Evolutionary conservation across 2,888 invertebrate species (phyloP), one percentile per base, ranked within the genome.

Genomic region (Sarcophaga subvicina): DNA sequence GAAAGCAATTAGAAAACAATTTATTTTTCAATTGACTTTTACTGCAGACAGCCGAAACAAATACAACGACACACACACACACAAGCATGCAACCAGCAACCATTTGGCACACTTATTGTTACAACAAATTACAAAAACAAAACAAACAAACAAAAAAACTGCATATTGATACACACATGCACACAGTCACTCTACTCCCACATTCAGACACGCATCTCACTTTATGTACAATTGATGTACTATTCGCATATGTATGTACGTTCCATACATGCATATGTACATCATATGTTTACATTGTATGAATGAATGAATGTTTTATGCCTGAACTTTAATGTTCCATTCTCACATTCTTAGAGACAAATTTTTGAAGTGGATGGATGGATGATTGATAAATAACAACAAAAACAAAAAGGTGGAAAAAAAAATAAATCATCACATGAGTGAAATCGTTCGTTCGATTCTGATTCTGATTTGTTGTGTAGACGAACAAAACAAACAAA

Each of bases 1-100:
- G 86, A 84, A 89, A 87, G 79, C 89, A 89, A 89, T 89, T 89
- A 89, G 88, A 82, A 87, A 88, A 75, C 85, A 88, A 89, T 89
- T 89, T 85, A 88, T 87, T 85, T 87, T 85, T 86, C 83, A 78
- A 75, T 88, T 88, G 85, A 85, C 77, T 88, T 78, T 83, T 80
- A 80, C 85, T 72, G 69, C 71, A 85, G 76, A 72, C 76, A 78
- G 49, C 20, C 77, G 70, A 72, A 71, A 54, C 37, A 72, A 62
- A 47, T 22, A 62, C 62, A 11, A 20, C 22, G 2, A 11, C 10
- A 62, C 20, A 2, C 62, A 2, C 62, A 62, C 10, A 62, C 62
- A 5, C 6, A 70, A 71, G 67, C 37, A 83, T 77, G 73, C 67
- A 83, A 69, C 69, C 69, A 79, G 67, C 11, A 67, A 54, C 63